Conservation (phyloP, 2,113 vertebrate genomes). For the Tonatia bakeri region DNA sequence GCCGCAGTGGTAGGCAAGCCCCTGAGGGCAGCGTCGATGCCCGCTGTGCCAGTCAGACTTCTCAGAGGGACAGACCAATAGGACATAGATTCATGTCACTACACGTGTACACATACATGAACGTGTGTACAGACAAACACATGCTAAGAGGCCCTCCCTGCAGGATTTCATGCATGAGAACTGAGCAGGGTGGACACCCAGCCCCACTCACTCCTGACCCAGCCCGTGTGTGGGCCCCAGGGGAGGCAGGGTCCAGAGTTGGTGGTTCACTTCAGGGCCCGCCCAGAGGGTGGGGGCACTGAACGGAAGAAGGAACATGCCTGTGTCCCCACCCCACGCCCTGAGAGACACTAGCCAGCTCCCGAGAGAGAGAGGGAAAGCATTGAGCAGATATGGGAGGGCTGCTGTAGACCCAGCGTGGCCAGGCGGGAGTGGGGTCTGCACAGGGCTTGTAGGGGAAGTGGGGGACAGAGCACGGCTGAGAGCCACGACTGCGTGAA, state of each 20-base stretch:
- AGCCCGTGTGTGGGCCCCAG: neutral
- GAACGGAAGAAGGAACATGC: accelerated
- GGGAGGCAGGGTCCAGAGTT: too few species aligned
- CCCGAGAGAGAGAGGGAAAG: neutral
- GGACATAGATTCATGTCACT: neutral
- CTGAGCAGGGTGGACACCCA: accelerated
- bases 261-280: neutral
- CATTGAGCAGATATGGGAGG: accelerated
- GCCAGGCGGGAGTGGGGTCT: neutral
- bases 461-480: neutral
- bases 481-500: accelerated
- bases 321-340: neutral
- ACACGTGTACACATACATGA: neutral
- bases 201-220: too few species aligned
- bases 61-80: neutral
- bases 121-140: too few species aligned
- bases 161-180: neutral
- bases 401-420: neutral
- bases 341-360: neutral
- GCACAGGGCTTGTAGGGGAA: neutral
- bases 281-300: neutral
- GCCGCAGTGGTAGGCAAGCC: neutral
- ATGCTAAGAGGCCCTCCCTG: neutral
- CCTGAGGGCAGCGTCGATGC: accelerated
- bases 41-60: too few species aligned